These are phyloP conservation scores for Resseliella maxima DNA, from an alignment of 2,888 invertebrate species.

Conservation along the genomic window DNA sequence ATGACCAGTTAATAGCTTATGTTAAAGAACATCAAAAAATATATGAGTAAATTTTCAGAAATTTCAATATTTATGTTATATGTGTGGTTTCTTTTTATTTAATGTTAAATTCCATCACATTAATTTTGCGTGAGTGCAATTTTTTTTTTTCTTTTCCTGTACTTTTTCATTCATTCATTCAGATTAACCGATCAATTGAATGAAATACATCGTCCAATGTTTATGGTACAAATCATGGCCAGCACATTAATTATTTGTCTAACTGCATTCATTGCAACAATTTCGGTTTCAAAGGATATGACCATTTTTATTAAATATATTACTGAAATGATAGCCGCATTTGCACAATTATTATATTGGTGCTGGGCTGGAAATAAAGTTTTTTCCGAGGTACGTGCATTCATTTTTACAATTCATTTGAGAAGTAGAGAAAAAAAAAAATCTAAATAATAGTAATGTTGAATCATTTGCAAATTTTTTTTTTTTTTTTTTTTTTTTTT, in stretches of 20 bases:
- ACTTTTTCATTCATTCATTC: not conserved
- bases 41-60: not conserved
- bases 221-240: not conserved
- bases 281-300: not conserved
- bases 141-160: too few species aligned
- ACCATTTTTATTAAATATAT: not conserved
- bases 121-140: too few species aligned
- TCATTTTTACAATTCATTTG: not conserved
- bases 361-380: constrained; percentile 1
- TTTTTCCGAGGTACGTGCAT: not conserved
- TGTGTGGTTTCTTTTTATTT: too few species aligned
- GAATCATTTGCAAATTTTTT: too few species aligned
- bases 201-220: not conserved
- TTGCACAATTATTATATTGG: not conserved
- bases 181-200: not conserved
- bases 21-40: constrained; percentile 5
- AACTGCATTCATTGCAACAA: not conserved
- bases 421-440: too few species aligned
- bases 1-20: not conserved
- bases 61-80: not conserved
- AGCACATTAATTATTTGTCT: not conserved
- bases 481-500: not conserved
- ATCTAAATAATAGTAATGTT: too few species aligned
- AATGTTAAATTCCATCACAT: too few species aligned
- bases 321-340: constrained; percentile 3